Percentiles rank a stretch among this genome's conserved stretches.
These are phyloP conservation scores for Forbesichthys papilliferus DNA, from an alignment of 2,113 vertebrate genomes.

Conservation along the genomic window DNA sequence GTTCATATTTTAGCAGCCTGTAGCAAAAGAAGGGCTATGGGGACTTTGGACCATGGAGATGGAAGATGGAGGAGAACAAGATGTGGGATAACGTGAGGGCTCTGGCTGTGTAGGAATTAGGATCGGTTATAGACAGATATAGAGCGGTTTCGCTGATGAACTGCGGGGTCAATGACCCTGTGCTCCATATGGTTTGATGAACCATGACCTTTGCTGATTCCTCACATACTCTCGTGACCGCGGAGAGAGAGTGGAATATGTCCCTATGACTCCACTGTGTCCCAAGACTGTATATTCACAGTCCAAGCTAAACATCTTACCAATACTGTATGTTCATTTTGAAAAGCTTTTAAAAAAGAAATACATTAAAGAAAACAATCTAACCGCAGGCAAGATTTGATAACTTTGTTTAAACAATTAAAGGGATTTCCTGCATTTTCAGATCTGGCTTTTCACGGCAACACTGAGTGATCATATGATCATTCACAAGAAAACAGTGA, in stretches of 20 bases:
- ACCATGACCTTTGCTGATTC: conserved; percentile 42
- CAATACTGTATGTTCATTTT: conserved; percentile 5
- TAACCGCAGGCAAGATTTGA: conserved; percentile 4
- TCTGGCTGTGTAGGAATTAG: conserved; percentile 32
- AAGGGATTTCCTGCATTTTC: conserved; percentile 12
- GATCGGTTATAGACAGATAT: conserved; percentile 22
- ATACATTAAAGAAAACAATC: background rate
- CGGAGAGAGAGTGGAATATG: conserved; percentile 21
- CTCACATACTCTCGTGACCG: conserved; percentile 16
- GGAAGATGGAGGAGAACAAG: background rate
- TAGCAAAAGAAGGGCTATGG: conserved; percentile 1
- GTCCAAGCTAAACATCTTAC: background rate
- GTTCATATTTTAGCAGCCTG: conserved; percentile 64
- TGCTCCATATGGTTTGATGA: conserved; percentile 54
- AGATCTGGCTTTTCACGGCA: conserved; percentile 1
- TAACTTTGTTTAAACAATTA: background rate
- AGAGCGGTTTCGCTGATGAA: conserved; percentile 42
- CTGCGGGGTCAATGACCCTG: conserved; percentile 48
- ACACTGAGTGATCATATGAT: background rate
- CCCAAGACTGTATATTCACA: background rate
- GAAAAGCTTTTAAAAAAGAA: background rate
- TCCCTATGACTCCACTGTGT: conserved; percentile 13
- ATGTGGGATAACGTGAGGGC: conserved; percentile 8
- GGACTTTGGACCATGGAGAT: conserved; percentile 3
- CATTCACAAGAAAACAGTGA: conserved; percentile 23